These are phyloP conservation scores for Karalla daura DNA, from an alignment of 2,797 vertebrate genomes.

Conservation along the genomic window DNA sequence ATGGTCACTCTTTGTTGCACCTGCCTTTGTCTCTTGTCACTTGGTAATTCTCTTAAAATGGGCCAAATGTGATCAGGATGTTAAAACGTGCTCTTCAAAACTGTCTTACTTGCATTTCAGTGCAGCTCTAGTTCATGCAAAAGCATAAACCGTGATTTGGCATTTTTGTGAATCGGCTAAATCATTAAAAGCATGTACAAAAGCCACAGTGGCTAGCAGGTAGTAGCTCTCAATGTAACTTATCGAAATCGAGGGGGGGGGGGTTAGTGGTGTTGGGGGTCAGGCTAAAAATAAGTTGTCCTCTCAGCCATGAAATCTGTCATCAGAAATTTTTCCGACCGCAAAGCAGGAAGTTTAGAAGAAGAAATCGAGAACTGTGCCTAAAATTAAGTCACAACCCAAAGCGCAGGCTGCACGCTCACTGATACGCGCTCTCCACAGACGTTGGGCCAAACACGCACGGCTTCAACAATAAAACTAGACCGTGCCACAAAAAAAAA, in stretches of 20 bases:
- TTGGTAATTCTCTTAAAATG: no score
- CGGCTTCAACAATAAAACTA: no score
- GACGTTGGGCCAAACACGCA: slow-evolving; percentile 3
- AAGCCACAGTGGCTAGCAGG: neutral
- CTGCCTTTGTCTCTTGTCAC: slow-evolving; percentile 4
- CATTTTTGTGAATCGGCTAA: neutral
- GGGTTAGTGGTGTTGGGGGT: slow-evolving; percentile 38
- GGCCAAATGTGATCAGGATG: neutral
- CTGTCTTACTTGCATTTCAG: neutral
- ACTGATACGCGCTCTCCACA: slow-evolving; percentile 17
- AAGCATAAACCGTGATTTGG: slow-evolving; percentile 25
- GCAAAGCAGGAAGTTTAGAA: slow-evolving; percentile 90
- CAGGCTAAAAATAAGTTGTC: slow-evolving; percentile 87
- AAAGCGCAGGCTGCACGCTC: slow-evolving; percentile 29
- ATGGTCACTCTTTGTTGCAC: neutral
- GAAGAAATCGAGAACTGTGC: slow-evolving; percentile 86
- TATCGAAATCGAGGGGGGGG: slow-evolving; percentile 43
- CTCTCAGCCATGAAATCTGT: slow-evolving; percentile 86
- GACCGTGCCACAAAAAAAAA: no score
- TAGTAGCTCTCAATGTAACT: slow-evolving; percentile 25
- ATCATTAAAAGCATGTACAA: slow-evolving; percentile 10
- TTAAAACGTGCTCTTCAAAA: neutral
- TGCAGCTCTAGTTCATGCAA: neutral
- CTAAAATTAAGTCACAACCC: slow-evolving; percentile 78
- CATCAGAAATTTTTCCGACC: slow-evolving; percentile 95